Conservation (phyloP, 2,797 vertebrate species). For the Sarcoramphus papa region DNA sequence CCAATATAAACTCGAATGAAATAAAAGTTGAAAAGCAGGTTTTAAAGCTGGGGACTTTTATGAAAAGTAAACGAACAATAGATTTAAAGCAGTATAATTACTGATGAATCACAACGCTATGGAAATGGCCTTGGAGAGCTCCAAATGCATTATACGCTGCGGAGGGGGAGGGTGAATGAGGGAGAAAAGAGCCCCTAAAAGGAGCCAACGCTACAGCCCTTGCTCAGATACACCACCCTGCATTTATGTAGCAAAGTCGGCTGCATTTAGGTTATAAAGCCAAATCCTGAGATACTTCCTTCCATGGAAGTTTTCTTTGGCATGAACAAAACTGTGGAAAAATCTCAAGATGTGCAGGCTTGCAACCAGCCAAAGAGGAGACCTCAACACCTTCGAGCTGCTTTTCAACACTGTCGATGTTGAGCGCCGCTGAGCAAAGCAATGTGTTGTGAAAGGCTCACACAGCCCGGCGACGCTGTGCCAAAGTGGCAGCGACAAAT, state of each 20-base stretch:
- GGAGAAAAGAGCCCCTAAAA: not conserved
- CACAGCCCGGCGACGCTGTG: rapidly evolving
- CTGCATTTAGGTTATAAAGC: not conserved
- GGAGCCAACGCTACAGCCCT: not conserved
- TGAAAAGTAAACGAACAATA: not conserved
- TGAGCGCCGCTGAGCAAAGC: rapidly evolving
- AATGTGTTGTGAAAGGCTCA: rapidly evolving
- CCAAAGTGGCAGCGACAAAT: rapidly evolving
- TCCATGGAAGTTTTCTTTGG: not conserved
- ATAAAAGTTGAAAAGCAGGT: not conserved
- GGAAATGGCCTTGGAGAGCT: not conserved
- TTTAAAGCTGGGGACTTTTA: not conserved
- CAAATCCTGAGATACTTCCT: not conserved
- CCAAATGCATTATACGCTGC: not conserved
- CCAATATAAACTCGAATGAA: not conserved
- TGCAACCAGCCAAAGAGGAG: not conserved
- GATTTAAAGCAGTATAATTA: not conserved
- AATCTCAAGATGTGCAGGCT: not conserved
- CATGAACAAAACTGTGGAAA: not conserved
- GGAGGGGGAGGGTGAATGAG: rapidly evolving
- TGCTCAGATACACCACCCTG: not conserved
- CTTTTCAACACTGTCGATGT: not conserved
- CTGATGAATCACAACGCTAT: not conserved
- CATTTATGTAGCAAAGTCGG: rapidly evolving
- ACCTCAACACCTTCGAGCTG: not conserved